A percentile compares a stretch with the other conserved stretches of the same genome.
These are phyloP conservation scores for Lanius collurio DNA, from an alignment of 2,113 vertebrate genomes.

Conservation along the genomic window DNA sequence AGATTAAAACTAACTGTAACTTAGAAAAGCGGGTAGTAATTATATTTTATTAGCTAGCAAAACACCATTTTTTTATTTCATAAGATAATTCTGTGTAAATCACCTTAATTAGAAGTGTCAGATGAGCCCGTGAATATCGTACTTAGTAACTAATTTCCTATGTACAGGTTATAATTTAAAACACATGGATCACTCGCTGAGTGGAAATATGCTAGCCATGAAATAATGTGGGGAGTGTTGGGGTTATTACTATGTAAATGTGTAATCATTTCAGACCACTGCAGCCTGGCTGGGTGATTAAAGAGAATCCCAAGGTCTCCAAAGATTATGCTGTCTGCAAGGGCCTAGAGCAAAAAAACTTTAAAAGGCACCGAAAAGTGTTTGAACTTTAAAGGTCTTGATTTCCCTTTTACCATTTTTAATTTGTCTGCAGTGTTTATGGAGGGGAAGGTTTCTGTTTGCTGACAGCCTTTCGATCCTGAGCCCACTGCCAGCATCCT, in stretches of 20 bases:
- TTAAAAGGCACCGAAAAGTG: slow-evolving; percentile 72
- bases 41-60: slow-evolving; percentile 84
- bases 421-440: slow-evolving; percentile 67
- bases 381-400: slow-evolving; percentile 76
- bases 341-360: slow-evolving; percentile 71
- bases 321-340: slow-evolving; percentile 71
- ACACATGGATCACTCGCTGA: slow-evolving; percentile 80
- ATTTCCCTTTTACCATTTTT: slow-evolving; percentile 72
- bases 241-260: slow-evolving; percentile 79
- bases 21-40: slow-evolving; percentile 80
- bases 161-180: slow-evolving; percentile 86
- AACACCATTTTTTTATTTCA: slow-evolving; percentile 83
- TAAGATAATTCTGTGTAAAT: slow-evolving; percentile 87
- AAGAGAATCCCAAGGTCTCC: slow-evolving; percentile 73
- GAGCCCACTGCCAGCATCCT: neutral
- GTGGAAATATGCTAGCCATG: slow-evolving; percentile 70
- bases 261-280: slow-evolving; percentile 74
- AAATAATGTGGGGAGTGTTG: slow-evolving; percentile 72
- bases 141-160: slow-evolving; percentile 84
- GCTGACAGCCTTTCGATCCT: slow-evolving; percentile 26
- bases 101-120: slow-evolving; percentile 89
- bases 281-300: slow-evolving; percentile 73
- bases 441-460: slow-evolving; percentile 59
- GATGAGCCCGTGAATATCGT: slow-evolving; percentile 78
- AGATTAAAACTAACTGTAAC: slow-evolving; percentile 86